Percentiles rank a stretch among this genome's conserved stretches.
Evolutionary conservation across 2,888 invertebrate species (phyloP).

Genomic region (Pseudoips prasinana): DNA sequence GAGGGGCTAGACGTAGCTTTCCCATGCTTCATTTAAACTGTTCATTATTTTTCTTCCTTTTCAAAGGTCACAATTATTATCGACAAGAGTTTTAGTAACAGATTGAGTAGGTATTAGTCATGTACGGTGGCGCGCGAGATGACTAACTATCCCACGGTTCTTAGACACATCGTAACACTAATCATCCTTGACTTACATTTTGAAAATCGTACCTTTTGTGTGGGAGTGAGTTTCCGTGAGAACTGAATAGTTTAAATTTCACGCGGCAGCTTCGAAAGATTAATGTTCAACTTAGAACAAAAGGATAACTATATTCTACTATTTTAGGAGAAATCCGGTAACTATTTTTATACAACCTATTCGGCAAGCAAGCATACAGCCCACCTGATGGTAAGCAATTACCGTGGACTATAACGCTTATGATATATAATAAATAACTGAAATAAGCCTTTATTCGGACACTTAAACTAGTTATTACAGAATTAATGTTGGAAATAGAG

Average conservation of each 20-base stretch:
- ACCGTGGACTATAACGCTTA: too few relatives aligned
- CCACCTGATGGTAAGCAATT: too few relatives aligned
- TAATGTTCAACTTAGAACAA: conserved; percentile 43
- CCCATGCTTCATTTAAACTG: conserved; percentile 39
- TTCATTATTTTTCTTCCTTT: conserved; percentile 44
- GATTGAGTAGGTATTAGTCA: conserved; percentile 41
- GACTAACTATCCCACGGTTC: conserved; percentile 68
- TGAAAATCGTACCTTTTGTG: conserved; percentile 75
- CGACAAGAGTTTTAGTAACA: conserved; percentile 44
- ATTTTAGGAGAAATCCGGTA: too few relatives aligned
- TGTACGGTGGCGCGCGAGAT: conserved; percentile 45
- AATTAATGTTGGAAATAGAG: too few relatives aligned
- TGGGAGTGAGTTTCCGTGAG: conserved; percentile 71
- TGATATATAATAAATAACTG: too few relatives aligned
- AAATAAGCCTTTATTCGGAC: too few relatives aligned
- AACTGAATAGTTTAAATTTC: conserved; percentile 63
- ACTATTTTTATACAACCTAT: too few relatives aligned
- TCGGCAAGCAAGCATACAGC: too few relatives aligned
- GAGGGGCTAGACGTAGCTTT: too few relatives aligned
- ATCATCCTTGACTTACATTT: conserved; percentile 77
- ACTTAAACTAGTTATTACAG: too few relatives aligned
- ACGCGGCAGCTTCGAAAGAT: conserved; percentile 46
- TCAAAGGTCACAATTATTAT: conserved; percentile 45
- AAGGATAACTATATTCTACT: conserved; percentile 25
- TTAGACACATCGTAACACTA: conserved; percentile 59